A percentile compares a stretch with the other conserved stretches of the same genome.
Conservation (phyloP, 2,113 vertebrate species). For the Xyrauchen texanus region DNA sequence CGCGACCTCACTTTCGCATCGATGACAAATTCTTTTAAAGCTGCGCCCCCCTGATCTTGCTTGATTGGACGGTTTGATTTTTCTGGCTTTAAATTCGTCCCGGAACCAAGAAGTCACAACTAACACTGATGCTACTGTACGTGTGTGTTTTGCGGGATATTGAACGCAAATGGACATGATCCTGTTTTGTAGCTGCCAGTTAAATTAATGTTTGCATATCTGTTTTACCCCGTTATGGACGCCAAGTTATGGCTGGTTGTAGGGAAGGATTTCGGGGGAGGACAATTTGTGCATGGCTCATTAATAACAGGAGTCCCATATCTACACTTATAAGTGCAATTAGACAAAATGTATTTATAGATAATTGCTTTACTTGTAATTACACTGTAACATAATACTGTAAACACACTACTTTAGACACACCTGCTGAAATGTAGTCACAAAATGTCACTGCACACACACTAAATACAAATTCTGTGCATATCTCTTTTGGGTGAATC, state of each 20-base stretch:
- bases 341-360: slow-evolving; percentile 59
- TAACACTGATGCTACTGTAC: not conserved
- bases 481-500: no score
- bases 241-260: not conserved
- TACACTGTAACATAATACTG: slow-evolving; percentile 34
- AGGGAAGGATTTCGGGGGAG: not conserved
- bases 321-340: slow-evolving; percentile 74
- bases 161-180: not conserved
- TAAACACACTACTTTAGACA: slow-evolving; percentile 12
- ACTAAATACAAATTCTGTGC: not conserved
- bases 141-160: not conserved
- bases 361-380: slow-evolving; percentile 25
- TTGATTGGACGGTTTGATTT: not conserved
- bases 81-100: not conserved
- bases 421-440: not conserved
- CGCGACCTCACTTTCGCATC: slow-evolving; percentile 94
- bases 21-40: slow-evolving; percentile 98
- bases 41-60: slow-evolving; percentile 16
- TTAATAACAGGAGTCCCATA: slow-evolving; percentile 48
- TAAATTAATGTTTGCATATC: not conserved
- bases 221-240: not conserved
- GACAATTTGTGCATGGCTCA: not conserved
- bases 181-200: slow-evolving; percentile 27
- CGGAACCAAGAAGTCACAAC: not conserved
- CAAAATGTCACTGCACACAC: not conserved